These are phyloP conservation scores for Campodea augens DNA, from an alignment of 1,140 invertebrate genomes.

Conservation along the genomic window DNA sequence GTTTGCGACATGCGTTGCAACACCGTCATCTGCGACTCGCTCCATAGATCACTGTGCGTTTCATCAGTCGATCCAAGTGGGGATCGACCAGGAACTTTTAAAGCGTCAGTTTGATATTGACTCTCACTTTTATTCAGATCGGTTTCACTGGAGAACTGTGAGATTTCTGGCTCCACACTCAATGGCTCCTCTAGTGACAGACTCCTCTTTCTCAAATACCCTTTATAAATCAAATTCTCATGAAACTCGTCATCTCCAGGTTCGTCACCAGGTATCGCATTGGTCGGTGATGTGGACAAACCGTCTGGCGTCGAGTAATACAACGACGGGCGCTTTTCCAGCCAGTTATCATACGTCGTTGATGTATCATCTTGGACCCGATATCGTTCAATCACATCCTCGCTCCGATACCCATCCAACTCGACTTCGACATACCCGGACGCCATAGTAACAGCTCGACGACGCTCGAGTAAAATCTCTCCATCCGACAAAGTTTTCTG, in stretches of 20 bases:
- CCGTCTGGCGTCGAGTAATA: background rate
- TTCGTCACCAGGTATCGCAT: constrained; percentile 10
- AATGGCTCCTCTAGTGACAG: constrained; percentile 16
- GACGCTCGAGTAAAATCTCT: constrained; percentile 46
- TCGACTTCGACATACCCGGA: constrained; percentile 16
- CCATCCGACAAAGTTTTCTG: constrained; percentile 62
- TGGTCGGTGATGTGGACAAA: background rate
- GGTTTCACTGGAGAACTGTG: background rate
- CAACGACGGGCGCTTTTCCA: constrained; percentile 1
- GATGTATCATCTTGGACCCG: constrained; percentile 9
- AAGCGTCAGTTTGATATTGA: background rate
- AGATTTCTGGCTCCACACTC: background rate
- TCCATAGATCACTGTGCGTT: background rate
- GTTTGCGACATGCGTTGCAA: background rate
- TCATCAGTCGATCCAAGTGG: constrained; percentile 2
- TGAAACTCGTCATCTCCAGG: constrained; percentile 37
- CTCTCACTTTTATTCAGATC: background rate
- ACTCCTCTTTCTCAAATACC: constrained; percentile 30
- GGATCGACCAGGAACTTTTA: background rate
- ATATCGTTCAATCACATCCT: constrained; percentile 10
- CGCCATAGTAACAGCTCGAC: constrained; percentile 15
- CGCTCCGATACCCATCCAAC: constrained; percentile 6
- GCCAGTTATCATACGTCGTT: constrained; percentile 4
- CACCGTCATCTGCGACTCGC: constrained; percentile 6
- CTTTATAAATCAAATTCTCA: constrained; percentile 51